Evolutionary conservation across 2,797 vertebrate species (phyloP), one percentile per base, ranked within the genome.

Genomic region (Pseudochromis fuscus): DNA sequence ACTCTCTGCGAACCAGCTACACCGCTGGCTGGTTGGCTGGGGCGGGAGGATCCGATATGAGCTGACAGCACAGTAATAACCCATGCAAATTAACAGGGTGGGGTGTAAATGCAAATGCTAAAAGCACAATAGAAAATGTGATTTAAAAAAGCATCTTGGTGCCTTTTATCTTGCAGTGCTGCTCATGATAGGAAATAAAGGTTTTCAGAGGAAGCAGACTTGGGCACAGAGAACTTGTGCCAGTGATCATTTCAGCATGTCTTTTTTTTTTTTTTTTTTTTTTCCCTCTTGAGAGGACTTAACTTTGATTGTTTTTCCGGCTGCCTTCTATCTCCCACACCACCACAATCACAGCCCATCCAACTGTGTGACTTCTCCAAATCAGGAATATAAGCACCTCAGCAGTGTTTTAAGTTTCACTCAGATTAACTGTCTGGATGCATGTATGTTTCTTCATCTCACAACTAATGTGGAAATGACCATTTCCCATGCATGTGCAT

Each of bases 21-120:
- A 45, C 48, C 18, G 40, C 70, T 57, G 52, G 72, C 72, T 72
- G 76, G 70, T 64, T 60, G 71, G 73, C 68, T 46, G 45, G 35
- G 79, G 77, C 56, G 21, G 55, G 62, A 71, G 82, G 79, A 79
- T 73, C 59, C 51, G 86, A 92, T 93, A 79, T 67, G 88, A 87
- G 81, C 86, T 92, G 93, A 93, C 94, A 93, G 87, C 75, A 44
- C 74, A 45, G 90, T 92, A 93, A 91, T 93, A 92, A 92, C 64
- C 88, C 83, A 83, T 91, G 88, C 89, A 93, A 92, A 94, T 93
- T 82, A 88, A 89, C 77, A 77, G 84, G 90, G 87, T 67, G 81
- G 85, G 73, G 81, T 77, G 65, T 59, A 87, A 87, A 92, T 87
- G 90, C 85, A 88, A 91, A 92, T 91, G 82, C 77, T 86, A 79